Base-by-base conservation (phyloP, 2,888 invertebrate species). In the Spialia ferax region DNA sequence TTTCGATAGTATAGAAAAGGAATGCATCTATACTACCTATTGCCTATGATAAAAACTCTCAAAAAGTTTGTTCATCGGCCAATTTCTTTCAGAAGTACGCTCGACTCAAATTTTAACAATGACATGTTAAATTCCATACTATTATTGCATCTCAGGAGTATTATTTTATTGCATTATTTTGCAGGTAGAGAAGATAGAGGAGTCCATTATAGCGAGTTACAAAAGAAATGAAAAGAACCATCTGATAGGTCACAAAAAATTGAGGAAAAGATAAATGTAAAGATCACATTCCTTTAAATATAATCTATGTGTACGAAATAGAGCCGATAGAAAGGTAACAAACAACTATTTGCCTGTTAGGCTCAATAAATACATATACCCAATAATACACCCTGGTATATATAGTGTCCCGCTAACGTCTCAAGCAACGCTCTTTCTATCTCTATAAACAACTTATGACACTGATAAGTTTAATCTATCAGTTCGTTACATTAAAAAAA, bases 131-230 rank as follows among this genome's bases (percentile, higher is more conserved):
- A 13, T n/a, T 42, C 54, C 23, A 45, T 45, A 20, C 18, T n/a
- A 55, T 50, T 64, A 35, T 64, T 57, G 32, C 50, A 57, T 57
- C 18, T 50, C 6, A 18, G 50, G 50, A 48, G 32, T 38, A 35
- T 23, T 38, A 65, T 57, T 57, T 50, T 50, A 57, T 57, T 57
- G 22, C 56, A 50, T 50, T 35, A 32, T 48, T 15, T 15, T 50
- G 22, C 78, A 76, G 76, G 77, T 77, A 78, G 70, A 73, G 73
- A 75, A 68, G 70, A 68, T 61, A 23, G 57, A 52, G 66, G 56
- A 63, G 69, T 71, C 64, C 50, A 61, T 68, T 69, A 69, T 67
- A 70, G 50, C 52, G 22, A 50, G 15, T 11, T 8, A 65, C 56
- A 57, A 65, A 52, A 42, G 38, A 61, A 54, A 23, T 35, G 32